Base-by-base conservation (phyloP, 30 jellyfish, hydroid and myxozoan genomes). In the Chrysaora quinquecirrha region DNA sequence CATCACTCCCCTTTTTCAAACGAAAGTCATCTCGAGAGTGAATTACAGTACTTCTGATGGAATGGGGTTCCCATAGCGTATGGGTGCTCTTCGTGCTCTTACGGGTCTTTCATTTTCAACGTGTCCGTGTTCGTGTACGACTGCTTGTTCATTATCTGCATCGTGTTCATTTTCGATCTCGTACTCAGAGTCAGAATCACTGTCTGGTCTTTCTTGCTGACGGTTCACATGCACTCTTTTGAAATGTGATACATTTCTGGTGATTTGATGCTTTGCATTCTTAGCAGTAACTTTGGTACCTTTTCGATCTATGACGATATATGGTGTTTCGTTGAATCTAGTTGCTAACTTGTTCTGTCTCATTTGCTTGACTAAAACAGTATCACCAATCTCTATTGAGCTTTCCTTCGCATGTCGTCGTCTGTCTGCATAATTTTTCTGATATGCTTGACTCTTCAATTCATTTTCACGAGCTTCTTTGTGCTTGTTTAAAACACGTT, bases 231-330 rank as follows among this genome's bases (percentile, higher is more conserved):
- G 2, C 75, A n/a, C 75, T 21, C 27, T 63, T 21, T 21, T 11
- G 46, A 38, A 38, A 24, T 63, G 46, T n/a, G 75, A 63, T 9
- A 63, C 75, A 63, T 63, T 63, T 63, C 46, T 4, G 46, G 75
- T 63, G 46, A 63, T 63, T 63, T 27, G 46, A 63, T 63, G 75
- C n/a, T 4, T 63, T 19, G 75, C 4, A 27, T 63, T 21, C 27
- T 63, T 46, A n/a, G 75, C 75, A 7, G 75, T 63, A 1, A 63
- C 75, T 63, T 63, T 4, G 2, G 75, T 63, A 7, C 75, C 46
- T 24, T 63, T 63, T 46, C 75, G 75, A 4, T 63, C 75, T 63
- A 63, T 63, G 50, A 27, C 66, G 3, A 34, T 61, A 27, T 34
- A 69, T 2, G 81, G 81, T 69, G 63, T 33, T 33, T 69, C 23